Percentiles rank a stretch among this genome's conserved stretches.
These are phyloP conservation scores for Craterocephalus amniculus DNA, from an alignment of 2,797 vertebrate species.

Conservation along the genomic window DNA sequence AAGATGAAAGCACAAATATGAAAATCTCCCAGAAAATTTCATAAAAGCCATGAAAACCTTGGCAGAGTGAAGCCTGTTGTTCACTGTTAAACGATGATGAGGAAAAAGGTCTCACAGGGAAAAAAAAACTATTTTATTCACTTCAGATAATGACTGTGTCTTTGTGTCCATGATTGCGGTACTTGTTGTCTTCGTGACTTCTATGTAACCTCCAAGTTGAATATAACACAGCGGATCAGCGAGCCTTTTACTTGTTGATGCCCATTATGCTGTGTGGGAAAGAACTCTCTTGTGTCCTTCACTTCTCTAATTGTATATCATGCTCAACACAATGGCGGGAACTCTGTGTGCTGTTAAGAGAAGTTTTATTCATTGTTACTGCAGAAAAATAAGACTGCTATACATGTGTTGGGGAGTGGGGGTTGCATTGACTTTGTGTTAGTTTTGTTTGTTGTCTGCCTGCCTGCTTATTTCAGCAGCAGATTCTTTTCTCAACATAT, in stretches of 20 bases:
- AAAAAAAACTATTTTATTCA: not conserved
- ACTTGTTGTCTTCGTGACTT: not conserved
- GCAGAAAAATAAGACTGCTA: slow-evolving; percentile 12
- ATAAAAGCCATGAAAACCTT: not conserved
- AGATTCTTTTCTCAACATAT: slow-evolving; percentile 28
- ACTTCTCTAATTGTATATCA: slow-evolving; percentile 10
- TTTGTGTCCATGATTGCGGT: not conserved
- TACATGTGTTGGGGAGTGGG: too few species aligned
- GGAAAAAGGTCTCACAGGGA: not conserved
- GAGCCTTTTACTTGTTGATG: slow-evolving; percentile 2
- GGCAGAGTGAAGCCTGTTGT: not conserved
- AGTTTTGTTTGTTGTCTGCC: slow-evolving; percentile 38
- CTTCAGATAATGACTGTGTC: not conserved
- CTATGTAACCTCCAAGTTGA: not conserved
- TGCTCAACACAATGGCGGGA: slow-evolving; percentile 12
- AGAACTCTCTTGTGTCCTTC: not conserved
- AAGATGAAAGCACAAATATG: not conserved
- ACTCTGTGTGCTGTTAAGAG: not conserved
- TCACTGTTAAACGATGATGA: not conserved
- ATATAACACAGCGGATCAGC: not conserved
- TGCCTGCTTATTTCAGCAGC: slow-evolving; percentile 21
- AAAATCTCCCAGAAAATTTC: not conserved
- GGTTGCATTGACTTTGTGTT: slow-evolving; percentile 15
- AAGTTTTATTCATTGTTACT: slow-evolving; percentile 9
- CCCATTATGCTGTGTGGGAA: slow-evolving; percentile 1